Evolutionary conservation across 2,888 invertebrate species (phyloP).

Genomic region (Drosophila algonquin): DNA sequence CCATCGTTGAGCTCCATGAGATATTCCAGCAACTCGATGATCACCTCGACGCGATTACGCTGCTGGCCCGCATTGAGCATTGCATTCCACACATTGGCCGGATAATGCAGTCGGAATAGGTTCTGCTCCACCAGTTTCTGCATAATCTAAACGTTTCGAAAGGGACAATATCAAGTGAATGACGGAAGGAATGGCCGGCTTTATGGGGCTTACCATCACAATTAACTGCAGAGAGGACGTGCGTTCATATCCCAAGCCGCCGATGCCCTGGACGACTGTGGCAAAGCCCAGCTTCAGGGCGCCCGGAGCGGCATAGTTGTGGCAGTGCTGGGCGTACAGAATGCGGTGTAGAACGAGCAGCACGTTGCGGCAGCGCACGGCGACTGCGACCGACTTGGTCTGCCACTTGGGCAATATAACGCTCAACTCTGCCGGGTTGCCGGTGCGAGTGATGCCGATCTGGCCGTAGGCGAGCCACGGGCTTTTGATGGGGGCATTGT

Average conservation of each 20-base stretch:
- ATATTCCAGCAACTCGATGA: background rate
- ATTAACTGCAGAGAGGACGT: conserved; percentile 32
- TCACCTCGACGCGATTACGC: background rate
- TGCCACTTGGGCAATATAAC: conserved; percentile 56
- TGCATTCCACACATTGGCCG: background rate
- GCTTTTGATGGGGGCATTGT: conserved; percentile 22
- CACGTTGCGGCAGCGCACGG: conserved; percentile 20
- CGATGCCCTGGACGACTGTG: conserved; percentile 33
- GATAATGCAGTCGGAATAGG: background rate
- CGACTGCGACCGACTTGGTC: background rate
- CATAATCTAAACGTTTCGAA: background rate
- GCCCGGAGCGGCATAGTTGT: conserved; percentile 29
- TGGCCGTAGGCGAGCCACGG: conserved; percentile 56
- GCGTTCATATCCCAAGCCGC: conserved; percentile 15
- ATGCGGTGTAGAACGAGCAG: conserved; percentile 37
- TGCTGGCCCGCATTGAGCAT: background rate
- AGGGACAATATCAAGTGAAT: background rate
- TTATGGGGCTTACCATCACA: conserved; percentile 33
- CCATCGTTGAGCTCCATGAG: rapidly evolving
- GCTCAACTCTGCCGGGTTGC: conserved; percentile 39
- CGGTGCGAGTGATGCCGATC: background rate
- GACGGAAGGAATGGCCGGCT: background rate
- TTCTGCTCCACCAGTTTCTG: background rate
- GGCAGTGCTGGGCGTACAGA: conserved; percentile 40
- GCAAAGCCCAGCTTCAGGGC: conserved; percentile 50